phyloP scores from a whole-genome alignment of 2,888 invertebrate genomes.

The Teinopalpus imperialis region DNA sequence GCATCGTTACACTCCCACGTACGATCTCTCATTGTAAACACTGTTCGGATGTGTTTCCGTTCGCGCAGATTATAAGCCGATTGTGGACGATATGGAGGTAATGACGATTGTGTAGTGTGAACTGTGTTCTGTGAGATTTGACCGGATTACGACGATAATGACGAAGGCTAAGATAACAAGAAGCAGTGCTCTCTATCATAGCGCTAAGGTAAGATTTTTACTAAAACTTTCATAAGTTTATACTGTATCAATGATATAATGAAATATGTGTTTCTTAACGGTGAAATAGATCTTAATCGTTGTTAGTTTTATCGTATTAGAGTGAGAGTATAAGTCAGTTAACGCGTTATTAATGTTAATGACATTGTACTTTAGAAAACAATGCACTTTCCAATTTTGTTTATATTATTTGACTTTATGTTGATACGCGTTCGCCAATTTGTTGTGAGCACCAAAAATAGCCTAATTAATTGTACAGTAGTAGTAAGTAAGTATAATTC shows the following conservation, averaged over 20 bases:
- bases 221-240: too few species aligned
- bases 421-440: conserved; percentile 2
- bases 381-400: background rate
- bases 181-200: conserved; percentile 86
- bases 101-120: conserved; percentile 54
- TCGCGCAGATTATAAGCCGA: conserved; percentile 51
- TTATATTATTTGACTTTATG: conserved; percentile 6
- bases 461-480: conserved; percentile 37
- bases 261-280: too few species aligned
- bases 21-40: conserved; percentile 72
- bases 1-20: conserved; percentile 72
- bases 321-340: too few species aligned
- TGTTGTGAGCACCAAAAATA: conserved; percentile 1
- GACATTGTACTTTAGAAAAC: background rate
- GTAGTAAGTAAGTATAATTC: too few species aligned
- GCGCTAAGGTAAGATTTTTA: conserved; percentile 85
- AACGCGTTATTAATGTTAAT: too few species aligned
- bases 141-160: conserved; percentile 63
- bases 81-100: conserved; percentile 57
- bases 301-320: too few species aligned
- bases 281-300: too few species aligned
- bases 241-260: too few species aligned
- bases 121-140: conserved; percentile 52
- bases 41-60: conserved; percentile 50
- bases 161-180: conserved; percentile 82